Evolutionary conservation across 1,140 invertebrate genomes (phyloP).

Genomic region (Trichoplusia ni): DNA sequence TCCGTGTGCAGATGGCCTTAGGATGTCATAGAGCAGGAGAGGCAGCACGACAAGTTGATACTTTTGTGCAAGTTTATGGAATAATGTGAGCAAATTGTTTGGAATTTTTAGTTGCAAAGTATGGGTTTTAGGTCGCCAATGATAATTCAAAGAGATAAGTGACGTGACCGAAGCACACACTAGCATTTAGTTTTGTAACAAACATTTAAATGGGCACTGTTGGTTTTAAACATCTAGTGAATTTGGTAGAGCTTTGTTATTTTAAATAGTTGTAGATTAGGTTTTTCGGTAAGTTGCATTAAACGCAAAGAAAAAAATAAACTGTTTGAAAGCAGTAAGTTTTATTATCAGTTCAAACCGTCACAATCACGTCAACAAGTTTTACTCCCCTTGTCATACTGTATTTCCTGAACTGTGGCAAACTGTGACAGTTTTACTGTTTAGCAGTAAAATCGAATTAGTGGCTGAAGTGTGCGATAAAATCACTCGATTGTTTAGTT

Average conservation of each 20-base stretch:
- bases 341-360: background rate
- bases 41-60: background rate
- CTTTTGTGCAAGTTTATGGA: too few species aligned
- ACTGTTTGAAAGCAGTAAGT: background rate
- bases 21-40: background rate
- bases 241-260: too few species aligned
- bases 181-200: too few species aligned
- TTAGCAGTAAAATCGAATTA: conserved; percentile 22
- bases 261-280: too few species aligned
- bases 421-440: conserved; percentile 10
- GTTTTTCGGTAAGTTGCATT: too few species aligned
- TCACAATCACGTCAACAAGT: background rate
- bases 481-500: conserved; percentile 5
- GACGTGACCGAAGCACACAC: too few species aligned
- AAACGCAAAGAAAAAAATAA: too few species aligned
- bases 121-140: background rate
- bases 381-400: background rate
- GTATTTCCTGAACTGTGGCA: background rate
- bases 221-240: too few species aligned
- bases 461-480: conserved; percentile 6
- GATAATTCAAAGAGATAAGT: too few species aligned
- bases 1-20: conserved; percentile 18
- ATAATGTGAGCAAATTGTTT: background rate
- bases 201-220: too few species aligned
- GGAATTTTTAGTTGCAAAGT: background rate